Conservation (phyloP, 2,113 vertebrate genomes). For the Rhabdornis inornatus region DNA sequence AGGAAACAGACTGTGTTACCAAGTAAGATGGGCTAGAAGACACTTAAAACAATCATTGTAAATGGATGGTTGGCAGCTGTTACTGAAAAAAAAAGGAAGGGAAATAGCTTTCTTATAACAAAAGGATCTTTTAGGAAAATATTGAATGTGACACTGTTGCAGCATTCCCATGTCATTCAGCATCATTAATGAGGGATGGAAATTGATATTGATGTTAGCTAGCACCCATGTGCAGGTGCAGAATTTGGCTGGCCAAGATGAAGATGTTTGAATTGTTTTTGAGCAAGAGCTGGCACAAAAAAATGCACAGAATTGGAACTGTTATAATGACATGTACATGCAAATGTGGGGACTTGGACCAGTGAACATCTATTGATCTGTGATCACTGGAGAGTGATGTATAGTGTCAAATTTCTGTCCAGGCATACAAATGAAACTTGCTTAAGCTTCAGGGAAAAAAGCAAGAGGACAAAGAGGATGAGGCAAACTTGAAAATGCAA, state of each 20-base stretch:
- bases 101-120: not conserved
- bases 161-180: not conserved
- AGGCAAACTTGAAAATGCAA: not conserved
- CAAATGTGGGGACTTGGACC: not conserved
- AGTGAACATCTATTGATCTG: not conserved
- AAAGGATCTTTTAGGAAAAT: not conserved
- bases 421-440: not conserved
- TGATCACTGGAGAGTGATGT: not conserved
- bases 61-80: not conserved
- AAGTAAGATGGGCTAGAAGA: not conserved
- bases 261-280: not conserved
- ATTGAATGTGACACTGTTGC: not conserved
- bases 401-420: not conserved
- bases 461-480: not conserved
- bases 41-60: not conserved
- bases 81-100: not conserved
- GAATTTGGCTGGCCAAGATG: not conserved
- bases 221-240: conserved; percentile 1
- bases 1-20: not conserved
- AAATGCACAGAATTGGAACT: not conserved
- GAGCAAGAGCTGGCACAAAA: not conserved
- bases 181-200: not conserved
- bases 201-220: not conserved
- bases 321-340: not conserved
- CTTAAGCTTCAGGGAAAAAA: not conserved